Conservation (phyloP, 2,797 vertebrate species). For the Aphelocoma californica region DNA sequence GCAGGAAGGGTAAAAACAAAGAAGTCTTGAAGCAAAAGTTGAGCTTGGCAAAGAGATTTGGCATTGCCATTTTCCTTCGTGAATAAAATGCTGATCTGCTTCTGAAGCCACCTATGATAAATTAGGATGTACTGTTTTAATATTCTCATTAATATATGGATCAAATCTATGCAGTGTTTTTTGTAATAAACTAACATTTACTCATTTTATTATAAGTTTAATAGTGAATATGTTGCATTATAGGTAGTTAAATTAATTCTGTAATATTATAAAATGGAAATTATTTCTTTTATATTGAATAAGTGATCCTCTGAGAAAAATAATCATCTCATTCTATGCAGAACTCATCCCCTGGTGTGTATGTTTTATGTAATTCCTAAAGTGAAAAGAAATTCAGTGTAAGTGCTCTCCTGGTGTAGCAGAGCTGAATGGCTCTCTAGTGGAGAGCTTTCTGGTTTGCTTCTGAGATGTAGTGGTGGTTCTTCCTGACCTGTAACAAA, state of each 20-base stretch:
- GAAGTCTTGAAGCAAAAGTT: neutral
- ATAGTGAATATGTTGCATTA: neutral
- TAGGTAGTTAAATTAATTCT: neutral
- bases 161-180: neutral
- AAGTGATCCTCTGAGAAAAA: neutral
- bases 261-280: neutral
- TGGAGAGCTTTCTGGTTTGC: neutral
- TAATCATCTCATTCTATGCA: neutral
- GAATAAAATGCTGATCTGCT: neutral
- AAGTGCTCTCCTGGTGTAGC: neutral
- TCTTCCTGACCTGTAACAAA: neutral
- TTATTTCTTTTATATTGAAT: neutral
- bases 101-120: neutral
- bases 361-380: neutral
- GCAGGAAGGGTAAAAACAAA: neutral
- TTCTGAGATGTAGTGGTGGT: neutral
- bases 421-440: neutral
- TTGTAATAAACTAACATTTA: neutral
- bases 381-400: neutral
- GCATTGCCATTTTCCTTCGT: neutral
- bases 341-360: neutral
- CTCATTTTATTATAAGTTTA: neutral
- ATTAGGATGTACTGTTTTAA: neutral
- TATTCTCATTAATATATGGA: neutral
- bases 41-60: neutral